Evolutionary conservation across 2,113 vertebrate genomes (phyloP), one percentile per base, ranked within the genome.

Genomic region (Ophthalmolycus amberensis): DNA sequence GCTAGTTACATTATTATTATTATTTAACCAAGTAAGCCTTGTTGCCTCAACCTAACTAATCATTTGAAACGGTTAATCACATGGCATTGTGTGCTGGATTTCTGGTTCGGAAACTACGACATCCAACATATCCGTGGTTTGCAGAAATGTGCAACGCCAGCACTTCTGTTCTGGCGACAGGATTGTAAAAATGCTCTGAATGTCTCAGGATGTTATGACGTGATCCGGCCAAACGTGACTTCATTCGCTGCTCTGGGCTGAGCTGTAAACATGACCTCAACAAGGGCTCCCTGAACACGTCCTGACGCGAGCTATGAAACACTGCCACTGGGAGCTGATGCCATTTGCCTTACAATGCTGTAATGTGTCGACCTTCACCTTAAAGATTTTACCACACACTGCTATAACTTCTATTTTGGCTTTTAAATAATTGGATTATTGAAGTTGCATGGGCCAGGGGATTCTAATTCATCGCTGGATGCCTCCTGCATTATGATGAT

Each of bases 401-500:
- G 73, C 52, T 80, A 32, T 40, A 79, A 80, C 85, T 90, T 83
- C 44, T 75, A 58, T 89, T 92, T 83, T 90, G 84, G 63, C 83
- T 88, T 79, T 84, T 82, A 88, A 85, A 91, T 74, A 85, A 91
- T 86, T 85, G 84, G 50, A 85, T 86, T 91, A 88, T 81, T 80
- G 84, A 89, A 83, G 85, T 86, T 86, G 82, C 82, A 87, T 71
- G 16, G 86, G 70, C 83, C 86, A 80, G 59, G 60, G 85, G 74
- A 82, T 89, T 92, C 84, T 85, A 87, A 91, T 92, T 89, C 89
- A 89, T 88, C 42, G 83, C 86, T 89, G 89, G 84, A 89, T 80
- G 90, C 79, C 85, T 88, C 86, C 77, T 79, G 71, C 58, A 82
- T 94, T 87, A 89, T 90, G 80, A 89, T 92, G 91, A 93, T 89